Evolutionary conservation across 2,113 vertebrate genomes (phyloP).

Genomic region (Stegostoma tigrinum): DNA sequence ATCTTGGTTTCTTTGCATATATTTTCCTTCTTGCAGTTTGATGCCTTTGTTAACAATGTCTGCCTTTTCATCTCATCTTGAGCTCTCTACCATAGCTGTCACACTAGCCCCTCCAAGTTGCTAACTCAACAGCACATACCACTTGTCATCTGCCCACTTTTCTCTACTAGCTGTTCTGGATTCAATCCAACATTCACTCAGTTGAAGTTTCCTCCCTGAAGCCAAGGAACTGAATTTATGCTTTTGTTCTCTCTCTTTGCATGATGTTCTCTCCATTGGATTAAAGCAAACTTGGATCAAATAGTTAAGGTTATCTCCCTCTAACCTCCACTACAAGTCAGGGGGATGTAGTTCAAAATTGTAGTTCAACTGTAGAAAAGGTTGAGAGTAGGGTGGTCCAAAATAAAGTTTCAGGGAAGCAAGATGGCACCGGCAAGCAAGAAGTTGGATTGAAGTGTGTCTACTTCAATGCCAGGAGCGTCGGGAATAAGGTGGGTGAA

Average conservation of each 20-base stretch:
- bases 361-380: too few relatives aligned
- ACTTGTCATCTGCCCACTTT: neutral
- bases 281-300: neutral
- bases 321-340: neutral
- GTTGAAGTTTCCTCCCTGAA: neutral
- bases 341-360: too few relatives aligned
- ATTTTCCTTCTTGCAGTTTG: too few relatives aligned
- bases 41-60: neutral
- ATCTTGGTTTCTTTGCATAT: too few relatives aligned
- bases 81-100: neutral
- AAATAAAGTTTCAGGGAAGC: too few relatives aligned
- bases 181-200: too few relatives aligned
- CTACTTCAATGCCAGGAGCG: too few relatives aligned
- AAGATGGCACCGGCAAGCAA: too few relatives aligned
- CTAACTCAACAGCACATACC: neutral
- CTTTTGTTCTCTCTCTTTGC: neutral
- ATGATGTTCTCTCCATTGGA: neutral
- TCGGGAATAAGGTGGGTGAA: too few relatives aligned
- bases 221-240: neutral
- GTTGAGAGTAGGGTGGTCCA: too few relatives aligned
- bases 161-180: neutral
- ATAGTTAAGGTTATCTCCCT: neutral
- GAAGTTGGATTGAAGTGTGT: too few relatives aligned
- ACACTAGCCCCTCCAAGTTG: too few relatives aligned
- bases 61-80: neutral